Percentiles rank a stretch among this genome's conserved stretches.
These are phyloP conservation scores for Ramphastos sulfuratus DNA, from an alignment of 2,113 vertebrate species.

Conservation along the genomic window DNA sequence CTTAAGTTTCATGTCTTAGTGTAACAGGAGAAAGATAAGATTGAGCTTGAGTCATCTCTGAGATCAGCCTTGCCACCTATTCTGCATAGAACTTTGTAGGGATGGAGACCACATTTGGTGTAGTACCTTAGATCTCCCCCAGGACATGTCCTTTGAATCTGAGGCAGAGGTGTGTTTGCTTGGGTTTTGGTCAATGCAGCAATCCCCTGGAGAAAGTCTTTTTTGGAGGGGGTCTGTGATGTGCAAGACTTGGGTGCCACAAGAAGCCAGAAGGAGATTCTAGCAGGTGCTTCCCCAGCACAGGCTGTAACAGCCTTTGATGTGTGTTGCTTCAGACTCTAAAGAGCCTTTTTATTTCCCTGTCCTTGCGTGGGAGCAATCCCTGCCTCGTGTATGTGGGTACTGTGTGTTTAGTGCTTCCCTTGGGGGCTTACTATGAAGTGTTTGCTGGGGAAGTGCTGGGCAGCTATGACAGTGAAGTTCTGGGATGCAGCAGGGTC, in stretches of 20 bases:
- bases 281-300: not conserved
- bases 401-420: not conserved
- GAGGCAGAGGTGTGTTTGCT: not conserved
- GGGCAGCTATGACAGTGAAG: not conserved
- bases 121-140: not conserved
- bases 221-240: not conserved
- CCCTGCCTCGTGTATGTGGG: fast-evolving
- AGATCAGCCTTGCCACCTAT: not conserved
- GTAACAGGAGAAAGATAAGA: not conserved
- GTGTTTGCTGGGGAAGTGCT: not conserved
- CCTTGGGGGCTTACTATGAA: not conserved
- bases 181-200: not conserved
- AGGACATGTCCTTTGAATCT: not conserved
- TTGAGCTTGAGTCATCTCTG: not conserved
- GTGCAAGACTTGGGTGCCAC: not conserved
- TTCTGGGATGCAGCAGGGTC: not conserved
- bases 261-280: not conserved
- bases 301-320: not conserved
- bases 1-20: not conserved
- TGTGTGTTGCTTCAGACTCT: not conserved
- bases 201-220: not conserved
- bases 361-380: not conserved
- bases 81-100: not conserved
- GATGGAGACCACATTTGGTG: not conserved
- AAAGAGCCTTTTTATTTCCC: not conserved